Base-by-base conservation (phyloP, 2,113 vertebrate genomes). In the Cololabis saira region DNA sequence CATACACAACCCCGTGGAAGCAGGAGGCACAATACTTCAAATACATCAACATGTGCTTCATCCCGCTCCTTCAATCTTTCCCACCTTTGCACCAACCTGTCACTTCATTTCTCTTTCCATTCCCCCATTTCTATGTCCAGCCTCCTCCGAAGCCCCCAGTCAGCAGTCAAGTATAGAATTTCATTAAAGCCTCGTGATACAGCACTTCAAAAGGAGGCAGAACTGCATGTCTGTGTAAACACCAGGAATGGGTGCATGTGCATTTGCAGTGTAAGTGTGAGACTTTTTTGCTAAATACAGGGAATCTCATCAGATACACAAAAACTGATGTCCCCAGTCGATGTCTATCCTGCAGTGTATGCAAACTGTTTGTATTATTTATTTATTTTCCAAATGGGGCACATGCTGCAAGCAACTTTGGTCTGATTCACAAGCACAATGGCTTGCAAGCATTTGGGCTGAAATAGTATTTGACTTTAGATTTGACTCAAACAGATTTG, bases 181-280 rank as follows among this genome's bases (percentile, higher is more conserved):
- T 83, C 83, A 90, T 89, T 87, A 90, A 83, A 83, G 72, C 71
- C 78, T 61, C 84, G 87, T 88, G 85, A 90, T 85, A 84, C 85
- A 88, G 84, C 87, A 80, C 76, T 87, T 87, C 85, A 85, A 81
- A n/a, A 86, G 71, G 71, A 64, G 21, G 62, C 33, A 60, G 60
- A 53, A 50, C 60, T 48, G 78, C 68, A 42, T 27, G 58, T 70
- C 83, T 67, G 69, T 68, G 61, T 58, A 37, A 19, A 40, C 15
- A 52, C 54, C 54, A 50, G 43, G 19, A 54, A 45, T 19, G 54
- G 71, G 78, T 65, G 61, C 44, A 78, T 2, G 44, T 67, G 57
- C 69, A 61, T 21, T 27, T 63, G 60, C 69, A 71, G 21, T 67
- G 55, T 56, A 50, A 71, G 43, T 43, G 56, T 63, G 27, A 49